A percentile compares a stretch with the other conserved stretches of the same genome.
phyloP scores from a whole-genome alignment of 2,113 vertebrate species.

The Riparia riparia region DNA sequence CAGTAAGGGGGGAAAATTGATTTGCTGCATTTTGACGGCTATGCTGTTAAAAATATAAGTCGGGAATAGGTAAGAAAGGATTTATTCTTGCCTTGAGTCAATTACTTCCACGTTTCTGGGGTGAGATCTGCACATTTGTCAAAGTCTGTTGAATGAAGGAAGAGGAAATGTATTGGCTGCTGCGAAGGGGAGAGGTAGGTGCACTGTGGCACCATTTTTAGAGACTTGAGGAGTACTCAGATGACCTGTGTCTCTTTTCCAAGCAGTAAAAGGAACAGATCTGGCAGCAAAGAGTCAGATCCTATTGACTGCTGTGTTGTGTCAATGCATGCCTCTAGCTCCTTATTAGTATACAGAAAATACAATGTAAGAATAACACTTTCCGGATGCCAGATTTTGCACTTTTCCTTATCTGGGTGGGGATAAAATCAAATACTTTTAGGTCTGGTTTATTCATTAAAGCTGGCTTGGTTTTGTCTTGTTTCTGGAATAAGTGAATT shows the following conservation, averaged over 20 bases:
- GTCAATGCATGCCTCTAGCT: background rate
- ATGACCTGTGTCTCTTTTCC: background rate
- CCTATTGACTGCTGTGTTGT: background rate
- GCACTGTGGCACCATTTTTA: background rate
- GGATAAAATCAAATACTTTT: background rate
- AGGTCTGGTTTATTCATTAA: background rate
- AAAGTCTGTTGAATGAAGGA: background rate
- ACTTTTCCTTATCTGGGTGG: background rate
- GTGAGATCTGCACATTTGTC: background rate
- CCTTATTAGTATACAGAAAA: background rate
- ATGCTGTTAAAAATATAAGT: background rate
- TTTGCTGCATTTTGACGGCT: background rate
- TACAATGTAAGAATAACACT: background rate
- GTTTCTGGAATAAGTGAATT: background rate
- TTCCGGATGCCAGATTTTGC: background rate
- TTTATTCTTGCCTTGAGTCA: constrained; percentile 25
- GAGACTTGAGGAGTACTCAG: background rate
- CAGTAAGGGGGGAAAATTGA: background rate
- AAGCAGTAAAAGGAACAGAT: background rate
- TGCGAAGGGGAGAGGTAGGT: background rate
- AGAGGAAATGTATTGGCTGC: background rate
- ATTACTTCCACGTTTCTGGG: constrained; percentile 5
- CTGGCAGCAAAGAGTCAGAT: background rate
- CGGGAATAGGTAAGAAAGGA: background rate
- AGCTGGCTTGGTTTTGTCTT: background rate